Conservation (phyloP, 2,888 invertebrate genomes). For the Apodemia hepburni region DNA sequence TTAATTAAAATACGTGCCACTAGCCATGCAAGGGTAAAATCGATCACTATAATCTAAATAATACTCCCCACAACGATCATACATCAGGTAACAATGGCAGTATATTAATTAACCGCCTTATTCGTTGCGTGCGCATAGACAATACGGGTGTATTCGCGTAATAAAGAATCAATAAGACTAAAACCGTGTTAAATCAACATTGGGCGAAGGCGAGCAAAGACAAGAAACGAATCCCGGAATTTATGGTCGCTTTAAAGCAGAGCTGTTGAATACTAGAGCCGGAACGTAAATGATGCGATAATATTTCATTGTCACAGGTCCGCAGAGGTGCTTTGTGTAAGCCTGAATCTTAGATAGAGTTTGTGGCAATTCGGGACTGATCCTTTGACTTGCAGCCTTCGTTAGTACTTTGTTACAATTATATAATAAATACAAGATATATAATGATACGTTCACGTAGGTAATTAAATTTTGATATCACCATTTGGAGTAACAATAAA, state of each 20-base stretch:
- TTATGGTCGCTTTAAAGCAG: conserved; percentile 62
- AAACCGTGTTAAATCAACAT: conserved; percentile 80
- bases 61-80: conserved; percentile 34
- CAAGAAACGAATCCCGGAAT: conserved; percentile 76
- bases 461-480: no score
- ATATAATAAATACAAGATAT: no score
- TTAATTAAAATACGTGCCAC: background rate
- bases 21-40: conserved; percentile 3
- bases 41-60: conserved; percentile 10
- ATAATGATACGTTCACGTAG: no score
- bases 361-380: conserved; percentile 20
- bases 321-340: conserved; percentile 30
- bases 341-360: conserved; percentile 21
- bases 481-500: no score
- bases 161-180: conserved; percentile 80
- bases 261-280: conserved; percentile 50
- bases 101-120: conserved; percentile 66
- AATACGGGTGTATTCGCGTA: conserved; percentile 56
- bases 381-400: conserved; percentile 14
- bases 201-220: conserved; percentile 68
- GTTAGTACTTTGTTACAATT: background rate
- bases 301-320: conserved; percentile 51
- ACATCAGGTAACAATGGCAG: conserved; percentile 55
- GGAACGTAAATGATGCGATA: conserved; percentile 48
- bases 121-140: conserved; percentile 68